Conservation (phyloP, 2,113 vertebrate genomes). For the Nansenia antarctica region DNA sequence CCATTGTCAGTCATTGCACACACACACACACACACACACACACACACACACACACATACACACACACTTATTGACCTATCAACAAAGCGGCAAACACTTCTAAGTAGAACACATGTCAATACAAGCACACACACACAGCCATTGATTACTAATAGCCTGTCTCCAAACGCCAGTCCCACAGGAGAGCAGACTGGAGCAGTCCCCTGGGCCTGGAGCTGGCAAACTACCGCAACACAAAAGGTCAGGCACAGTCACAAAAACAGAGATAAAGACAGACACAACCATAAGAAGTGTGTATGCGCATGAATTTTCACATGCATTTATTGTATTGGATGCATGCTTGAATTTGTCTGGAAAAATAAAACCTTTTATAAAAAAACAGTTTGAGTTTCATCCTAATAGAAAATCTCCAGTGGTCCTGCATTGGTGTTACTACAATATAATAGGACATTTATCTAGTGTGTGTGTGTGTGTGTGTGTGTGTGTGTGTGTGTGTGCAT, state of each 20-base stretch:
- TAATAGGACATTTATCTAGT: too few relatives aligned
- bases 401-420: too few relatives aligned
- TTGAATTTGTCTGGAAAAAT: too few relatives aligned
- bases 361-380: too few relatives aligned
- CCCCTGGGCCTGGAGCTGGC: conserved; percentile 19
- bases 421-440: too few relatives aligned
- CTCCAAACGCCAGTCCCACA: conserved; percentile 48
- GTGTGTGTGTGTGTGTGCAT: too few relatives aligned
- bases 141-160: conserved; percentile 57
- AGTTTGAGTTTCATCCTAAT: too few relatives aligned
- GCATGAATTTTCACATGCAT: too few relatives aligned
- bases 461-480: too few relatives aligned
- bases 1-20: conserved; percentile 34
- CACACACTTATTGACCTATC: conserved; percentile 40
- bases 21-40: conserved; percentile 17
- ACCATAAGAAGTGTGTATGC: not conserved
- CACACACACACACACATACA: conserved; percentile 28
- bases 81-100: conserved; percentile 52
- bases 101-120: conserved; percentile 59
- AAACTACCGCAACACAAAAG: conserved; percentile 31
- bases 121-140: conserved; percentile 40
- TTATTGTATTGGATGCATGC: too few relatives aligned
- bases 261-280: not conserved
- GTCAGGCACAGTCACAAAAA: not conserved
- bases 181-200: conserved; percentile 36